Base-by-base conservation (phyloP, 2,797 vertebrate species). In the Cirrhinus molitorella region DNA sequence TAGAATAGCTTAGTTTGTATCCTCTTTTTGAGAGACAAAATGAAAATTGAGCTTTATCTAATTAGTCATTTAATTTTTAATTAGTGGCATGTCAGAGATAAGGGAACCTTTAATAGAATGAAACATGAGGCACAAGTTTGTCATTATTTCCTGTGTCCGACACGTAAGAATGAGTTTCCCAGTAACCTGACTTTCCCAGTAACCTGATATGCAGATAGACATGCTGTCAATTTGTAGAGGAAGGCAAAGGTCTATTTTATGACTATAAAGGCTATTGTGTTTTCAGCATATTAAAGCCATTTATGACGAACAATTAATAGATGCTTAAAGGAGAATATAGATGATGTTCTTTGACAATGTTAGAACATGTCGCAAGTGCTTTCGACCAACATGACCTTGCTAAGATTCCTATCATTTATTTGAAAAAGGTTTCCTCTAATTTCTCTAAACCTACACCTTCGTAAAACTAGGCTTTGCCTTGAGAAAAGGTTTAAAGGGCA, bases 141-240 rank as follows among this genome's bases (percentile, higher is more conserved):
- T n/a, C 3, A 9, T 73, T 53, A n/a, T 3, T 28, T 73, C 3
- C 49, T 23, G 21, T 37, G 72, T 74, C 2, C 1, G 1, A 12
- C 67, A 53, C 23, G 11, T 25, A 63, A 63, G 13, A 65, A 65
- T 34, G 25, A 65, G 34, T 74, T 73, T 53, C 72, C 31, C 49
- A 55, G 72, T 68, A 43, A 68, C 66, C 37, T 43, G 66, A 68
- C 43, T 68, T 68, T 43, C 66, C 37, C 37, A 43, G 66, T 74
- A 55, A 74, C 21, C 49, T 74, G 72, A 74, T 55, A 55, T 47
- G 1, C 14, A 47, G 13, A 16, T 13, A 53, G 25, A 13, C 16
- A 19, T 65, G 16, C 47, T 73, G 11, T 31, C 4, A 31, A 1
- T 37, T 3, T 73, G 0, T 34, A 13, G 3, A 73, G 17, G 71